Evolutionary conservation across 2,797 vertebrate species (phyloP).

Genomic region (Aldrovandia affinis): DNA sequence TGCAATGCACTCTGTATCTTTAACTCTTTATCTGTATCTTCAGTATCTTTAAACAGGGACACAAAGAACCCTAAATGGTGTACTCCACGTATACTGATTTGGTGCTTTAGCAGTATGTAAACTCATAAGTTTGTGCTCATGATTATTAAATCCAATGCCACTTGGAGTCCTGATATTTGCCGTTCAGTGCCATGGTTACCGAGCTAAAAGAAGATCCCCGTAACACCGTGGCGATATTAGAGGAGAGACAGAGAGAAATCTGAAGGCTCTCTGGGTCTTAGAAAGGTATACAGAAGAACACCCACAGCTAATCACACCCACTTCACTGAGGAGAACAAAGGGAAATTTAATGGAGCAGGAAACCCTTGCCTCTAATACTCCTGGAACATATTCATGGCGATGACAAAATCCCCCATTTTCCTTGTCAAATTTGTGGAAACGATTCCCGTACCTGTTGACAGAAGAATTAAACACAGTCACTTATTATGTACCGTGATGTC

Average conservation of each 20-base stretch:
- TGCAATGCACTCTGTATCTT: conserved; percentile 50
- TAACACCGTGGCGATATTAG: conserved; percentile 50
- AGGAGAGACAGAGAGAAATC: conserved; percentile 50
- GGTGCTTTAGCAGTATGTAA: conserved; percentile 21
- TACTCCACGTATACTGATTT: conserved; percentile 10
- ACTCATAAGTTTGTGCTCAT: conserved; percentile 29
- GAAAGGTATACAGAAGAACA: conserved; percentile 47
- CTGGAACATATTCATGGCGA: conserved; percentile 90
- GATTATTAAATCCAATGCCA: conserved; percentile 46
- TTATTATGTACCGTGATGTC: neutral
- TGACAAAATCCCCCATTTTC: conserved; percentile 94
- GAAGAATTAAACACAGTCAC: neutral
- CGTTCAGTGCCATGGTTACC: conserved; percentile 67
- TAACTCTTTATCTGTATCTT: conserved; percentile 26
- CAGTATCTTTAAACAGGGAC: conserved; percentile 14
- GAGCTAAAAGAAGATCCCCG: conserved; percentile 63
- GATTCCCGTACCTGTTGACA: conserved; percentile 86
- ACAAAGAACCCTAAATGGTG: conserved; percentile 34
- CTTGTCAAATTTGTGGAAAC: conserved; percentile 95
- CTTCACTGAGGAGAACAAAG: neutral
- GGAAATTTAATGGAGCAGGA: neutral
- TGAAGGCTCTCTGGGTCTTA: conserved; percentile 54
- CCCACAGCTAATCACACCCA: neutral
- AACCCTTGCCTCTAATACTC: conserved; percentile 83
- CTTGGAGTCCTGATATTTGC: conserved; percentile 46